Conservation (phyloP, 1,140 invertebrate species). For the Drosophila fuyamai region DNA sequence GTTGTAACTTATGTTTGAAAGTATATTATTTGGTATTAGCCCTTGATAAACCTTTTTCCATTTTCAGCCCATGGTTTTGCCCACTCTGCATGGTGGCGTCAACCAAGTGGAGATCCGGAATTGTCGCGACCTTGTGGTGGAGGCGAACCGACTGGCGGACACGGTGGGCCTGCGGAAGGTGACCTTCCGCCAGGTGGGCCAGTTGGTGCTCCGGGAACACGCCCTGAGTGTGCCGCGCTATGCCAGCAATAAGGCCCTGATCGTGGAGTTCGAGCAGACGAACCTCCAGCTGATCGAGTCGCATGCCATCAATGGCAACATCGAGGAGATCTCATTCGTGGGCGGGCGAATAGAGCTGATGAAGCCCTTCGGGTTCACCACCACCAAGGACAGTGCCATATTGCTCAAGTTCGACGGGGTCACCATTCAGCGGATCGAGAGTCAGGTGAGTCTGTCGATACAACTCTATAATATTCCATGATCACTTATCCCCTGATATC, state of each 20-base stretch:
- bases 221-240: conserved; percentile 68
- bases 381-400: conserved; percentile 83
- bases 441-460: conserved; percentile 85
- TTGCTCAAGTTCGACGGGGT: conserved; percentile 75
- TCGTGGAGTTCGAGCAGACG: conserved; percentile 76
- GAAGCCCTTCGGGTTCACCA: conserved; percentile 90
- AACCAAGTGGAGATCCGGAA: conserved; percentile 73
- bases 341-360: conserved; percentile 87
- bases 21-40: too few relatives aligned
- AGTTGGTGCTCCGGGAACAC: conserved; percentile 84
- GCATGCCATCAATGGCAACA: conserved; percentile 89
- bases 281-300: conserved; percentile 88
- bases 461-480: neutral
- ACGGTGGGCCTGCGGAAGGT: conserved; percentile 85
- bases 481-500: neutral
- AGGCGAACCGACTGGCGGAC: conserved; percentile 77
- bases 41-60: neutral
- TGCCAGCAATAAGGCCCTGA: conserved; percentile 74
- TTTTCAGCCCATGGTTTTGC: conserved; percentile 63
- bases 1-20: too few relatives aligned
- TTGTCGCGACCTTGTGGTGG: conserved; percentile 65
- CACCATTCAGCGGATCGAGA: conserved; percentile 87
- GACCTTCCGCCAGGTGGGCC: conserved; percentile 85
- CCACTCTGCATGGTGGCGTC: conserved; percentile 56
- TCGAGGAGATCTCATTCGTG: conserved; percentile 88